Conservation (phyloP, 2,888 invertebrate species). For the Hyalella azteca region DNA sequence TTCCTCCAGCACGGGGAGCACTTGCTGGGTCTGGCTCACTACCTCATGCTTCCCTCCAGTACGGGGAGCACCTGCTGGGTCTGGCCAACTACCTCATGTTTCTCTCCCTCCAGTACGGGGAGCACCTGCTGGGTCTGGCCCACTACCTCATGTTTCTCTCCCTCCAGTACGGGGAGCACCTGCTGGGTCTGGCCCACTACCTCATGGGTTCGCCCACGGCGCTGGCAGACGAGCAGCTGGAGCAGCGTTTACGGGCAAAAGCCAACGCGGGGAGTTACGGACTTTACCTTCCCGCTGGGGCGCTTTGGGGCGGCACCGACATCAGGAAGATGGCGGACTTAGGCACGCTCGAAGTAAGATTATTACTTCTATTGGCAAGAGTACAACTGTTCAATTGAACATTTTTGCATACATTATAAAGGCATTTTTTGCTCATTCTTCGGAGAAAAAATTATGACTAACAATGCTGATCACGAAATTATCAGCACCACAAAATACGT, state of each 20-base stretch:
- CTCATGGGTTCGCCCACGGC: constrained; percentile 69
- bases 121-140: constrained; percentile 63
- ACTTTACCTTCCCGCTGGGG: constrained; percentile 67
- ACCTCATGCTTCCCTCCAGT: constrained; percentile 67
- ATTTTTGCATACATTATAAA: no score
- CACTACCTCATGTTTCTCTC: constrained; percentile 67
- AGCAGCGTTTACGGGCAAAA: constrained; percentile 62
- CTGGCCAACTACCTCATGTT: constrained; percentile 66
- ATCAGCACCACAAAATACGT: no score
- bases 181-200: constrained; percentile 65
- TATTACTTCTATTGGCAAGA: no score
- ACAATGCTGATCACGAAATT: no score
- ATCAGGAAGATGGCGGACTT: constrained; percentile 67
- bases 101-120: constrained; percentile 65
- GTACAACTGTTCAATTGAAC: no score
- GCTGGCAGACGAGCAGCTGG: constrained; percentile 64
- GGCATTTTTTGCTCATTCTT: no score
- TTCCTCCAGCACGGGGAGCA: constrained; percentile 64
- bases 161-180: constrained; percentile 63
- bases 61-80: constrained; percentile 64
- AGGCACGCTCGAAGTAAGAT: constrained; percentile 64
- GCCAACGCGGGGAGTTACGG: constrained; percentile 61
- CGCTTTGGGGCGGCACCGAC: constrained; percentile 69
- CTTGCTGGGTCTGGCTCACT: constrained; percentile 65
- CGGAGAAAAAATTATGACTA: no score